These are phyloP conservation scores for Ophion obscuratus DNA, from an alignment of 2,888 invertebrate genomes.

Conservation along the genomic window DNA sequence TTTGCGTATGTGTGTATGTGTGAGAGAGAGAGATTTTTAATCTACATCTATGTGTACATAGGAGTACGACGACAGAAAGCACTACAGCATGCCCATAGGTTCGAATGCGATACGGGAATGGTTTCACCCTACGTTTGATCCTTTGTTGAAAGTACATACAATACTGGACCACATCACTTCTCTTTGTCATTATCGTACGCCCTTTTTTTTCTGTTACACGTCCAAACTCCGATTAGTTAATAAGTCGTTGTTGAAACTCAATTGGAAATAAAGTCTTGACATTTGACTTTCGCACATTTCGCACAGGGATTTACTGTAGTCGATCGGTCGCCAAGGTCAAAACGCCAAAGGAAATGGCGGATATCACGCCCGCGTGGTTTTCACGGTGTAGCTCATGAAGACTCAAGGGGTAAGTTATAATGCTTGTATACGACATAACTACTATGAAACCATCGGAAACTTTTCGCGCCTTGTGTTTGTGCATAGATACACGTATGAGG, in stretches of 20 bases:
- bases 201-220: no score
- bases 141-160: not conserved
- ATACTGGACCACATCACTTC: not conserved
- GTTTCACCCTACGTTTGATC: not conserved
- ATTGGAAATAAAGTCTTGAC: no score
- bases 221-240: no score
- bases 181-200: no score
- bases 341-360: not conserved
- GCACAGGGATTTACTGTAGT: no score
- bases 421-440: slow-evolving; percentile 30
- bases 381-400: not conserved
- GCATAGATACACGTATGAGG: no score
- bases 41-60: not conserved
- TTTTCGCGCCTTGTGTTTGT: slow-evolving; percentile 28
- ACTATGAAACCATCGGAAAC: slow-evolving; percentile 20
- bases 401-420: slow-evolving; percentile 22
- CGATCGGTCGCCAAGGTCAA: not conserved
- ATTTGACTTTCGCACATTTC: no score
- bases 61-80: slow-evolving; percentile 22
- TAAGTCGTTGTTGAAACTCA: no score
- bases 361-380: not conserved
- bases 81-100: slow-evolving; percentile 24
- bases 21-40: not conserved
- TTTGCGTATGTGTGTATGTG: not conserved
- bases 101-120: slow-evolving; percentile 7